Percentiles rank a stretch among this genome's conserved stretches.
Conservation (phyloP, 2,888 invertebrate genomes). For the Marasmarcha lunaedactyla region DNA sequence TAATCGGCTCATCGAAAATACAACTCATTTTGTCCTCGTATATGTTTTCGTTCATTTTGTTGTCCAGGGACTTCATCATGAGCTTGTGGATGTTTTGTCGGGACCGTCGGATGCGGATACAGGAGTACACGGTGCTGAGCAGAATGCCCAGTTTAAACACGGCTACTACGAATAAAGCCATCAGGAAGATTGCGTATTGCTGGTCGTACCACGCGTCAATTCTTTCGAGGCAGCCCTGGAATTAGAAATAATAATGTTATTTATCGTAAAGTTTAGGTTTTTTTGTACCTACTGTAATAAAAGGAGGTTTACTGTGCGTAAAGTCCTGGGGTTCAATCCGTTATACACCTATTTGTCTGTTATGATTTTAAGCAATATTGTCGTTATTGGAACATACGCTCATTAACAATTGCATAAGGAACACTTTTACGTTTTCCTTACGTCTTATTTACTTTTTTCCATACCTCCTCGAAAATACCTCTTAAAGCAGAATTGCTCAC, state of each 20-base stretch:
- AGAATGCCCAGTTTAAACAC: slow-evolving; percentile 80
- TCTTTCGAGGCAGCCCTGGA: slow-evolving; percentile 76
- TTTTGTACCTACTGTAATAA: too few species aligned
- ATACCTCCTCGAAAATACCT: too few species aligned
- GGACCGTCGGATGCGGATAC: slow-evolving; percentile 71
- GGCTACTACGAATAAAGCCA: slow-evolving; percentile 74
- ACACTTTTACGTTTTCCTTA: too few species aligned
- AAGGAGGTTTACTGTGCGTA: too few species aligned
- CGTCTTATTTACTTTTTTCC: too few species aligned
- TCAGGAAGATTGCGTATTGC: slow-evolving; percentile 78
- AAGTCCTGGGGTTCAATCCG: too few species aligned
- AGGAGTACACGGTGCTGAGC: slow-evolving; percentile 77
- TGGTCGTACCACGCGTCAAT: slow-evolving; percentile 83
- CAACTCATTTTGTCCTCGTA: slow-evolving; percentile 42
- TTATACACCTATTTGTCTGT: too few species aligned
- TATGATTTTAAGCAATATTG: too few species aligned
- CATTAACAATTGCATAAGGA: too few species aligned
- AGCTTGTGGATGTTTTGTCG: slow-evolving; percentile 54
- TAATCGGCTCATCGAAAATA: slow-evolving; percentile 45
- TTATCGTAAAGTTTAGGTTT: too few species aligned
- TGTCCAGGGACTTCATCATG: slow-evolving; percentile 43
- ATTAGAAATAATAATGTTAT: too few species aligned
- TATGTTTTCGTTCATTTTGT: slow-evolving; percentile 47
- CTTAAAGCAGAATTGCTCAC: slow-evolving; percentile 54
- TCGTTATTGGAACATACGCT: too few species aligned